Evolutionary conservation across 1,140 invertebrate genomes (phyloP).

Genomic region (Caerostris darwini): DNA sequence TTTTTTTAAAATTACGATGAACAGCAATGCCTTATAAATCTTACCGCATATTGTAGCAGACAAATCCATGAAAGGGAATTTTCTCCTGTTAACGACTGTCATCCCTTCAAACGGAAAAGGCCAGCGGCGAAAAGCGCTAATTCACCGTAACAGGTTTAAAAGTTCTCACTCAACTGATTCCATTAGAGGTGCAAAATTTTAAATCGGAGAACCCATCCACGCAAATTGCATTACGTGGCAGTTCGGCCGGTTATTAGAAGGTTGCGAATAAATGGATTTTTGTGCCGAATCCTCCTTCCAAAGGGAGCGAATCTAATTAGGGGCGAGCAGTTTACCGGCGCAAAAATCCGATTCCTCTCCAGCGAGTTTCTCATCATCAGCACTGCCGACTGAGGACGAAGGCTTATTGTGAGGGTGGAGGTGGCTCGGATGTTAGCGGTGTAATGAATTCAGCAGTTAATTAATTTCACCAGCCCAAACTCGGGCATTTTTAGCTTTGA

Average conservation of each 20-base stretch:
- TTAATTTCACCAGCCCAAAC: not conserved
- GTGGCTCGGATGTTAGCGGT: not conserved
- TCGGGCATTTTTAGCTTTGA: not conserved
- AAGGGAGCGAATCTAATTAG: not conserved
- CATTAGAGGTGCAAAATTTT: not conserved
- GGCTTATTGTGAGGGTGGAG: not conserved
- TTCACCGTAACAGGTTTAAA: not conserved
- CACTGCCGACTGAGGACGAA: not conserved
- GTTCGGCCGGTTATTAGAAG: not conserved
- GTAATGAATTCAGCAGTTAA: slow-evolving; percentile 17
- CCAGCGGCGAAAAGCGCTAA: not conserved
- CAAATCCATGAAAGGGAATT: not conserved
- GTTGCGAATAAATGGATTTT: slow-evolving; percentile 7
- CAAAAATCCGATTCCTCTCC: slow-evolving; percentile 31
- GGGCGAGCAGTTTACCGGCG: not conserved
- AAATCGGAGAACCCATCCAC: not conserved
- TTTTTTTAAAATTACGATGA: too few species aligned
- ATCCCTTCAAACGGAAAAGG: not conserved
- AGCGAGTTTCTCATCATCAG: not conserved
- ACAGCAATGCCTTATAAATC: too few species aligned
- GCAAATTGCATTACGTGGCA: not conserved
- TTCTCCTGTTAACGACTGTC: not conserved
- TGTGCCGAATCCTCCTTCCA: not conserved
- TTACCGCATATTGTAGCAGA: not conserved
- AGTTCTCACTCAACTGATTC: slow-evolving; percentile 10